Percentiles rank a stretch among this genome's conserved stretches.
Evolutionary conservation across 64 coral and sea anemone genomes (phyloP).

Genomic region (Astreopora myriophthalma): DNA sequence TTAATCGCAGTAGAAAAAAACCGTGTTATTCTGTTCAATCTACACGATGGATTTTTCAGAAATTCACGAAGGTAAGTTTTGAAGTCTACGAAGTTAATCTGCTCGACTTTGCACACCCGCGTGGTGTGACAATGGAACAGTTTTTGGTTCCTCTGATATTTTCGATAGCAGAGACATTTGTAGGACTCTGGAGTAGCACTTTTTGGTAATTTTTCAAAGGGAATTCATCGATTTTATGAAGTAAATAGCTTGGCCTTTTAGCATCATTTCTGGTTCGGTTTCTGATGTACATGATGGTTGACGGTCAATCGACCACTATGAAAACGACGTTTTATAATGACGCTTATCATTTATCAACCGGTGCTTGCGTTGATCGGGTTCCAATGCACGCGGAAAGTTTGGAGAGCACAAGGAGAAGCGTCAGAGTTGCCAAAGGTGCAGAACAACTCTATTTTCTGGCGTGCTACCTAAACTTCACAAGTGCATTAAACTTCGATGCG

Average conservation of each 20-base stretch:
- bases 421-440: no score
- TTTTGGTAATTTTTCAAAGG: neutral
- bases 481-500: no score
- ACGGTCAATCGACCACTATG: no score
- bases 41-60: conserved; percentile 74
- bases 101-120: neutral
- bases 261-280: neutral
- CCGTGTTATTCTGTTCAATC: neutral
- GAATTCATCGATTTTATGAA: neutral
- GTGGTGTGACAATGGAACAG: neutral
- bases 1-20: neutral
- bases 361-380: no score
- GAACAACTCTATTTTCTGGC: no score
- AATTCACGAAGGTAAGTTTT: conserved; percentile 71
- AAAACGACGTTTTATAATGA: no score
- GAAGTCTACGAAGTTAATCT: neutral
- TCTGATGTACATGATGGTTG: neutral
- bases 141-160: neutral
- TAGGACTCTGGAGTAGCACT: neutral
- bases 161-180: no score
- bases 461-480: no score
- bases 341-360: no score
- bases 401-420: no score
- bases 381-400: no score
- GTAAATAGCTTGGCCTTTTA: neutral